Evolutionary conservation across 2,113 vertebrate genomes (phyloP).

Genomic region (Saimiri boliviensis): DNA sequence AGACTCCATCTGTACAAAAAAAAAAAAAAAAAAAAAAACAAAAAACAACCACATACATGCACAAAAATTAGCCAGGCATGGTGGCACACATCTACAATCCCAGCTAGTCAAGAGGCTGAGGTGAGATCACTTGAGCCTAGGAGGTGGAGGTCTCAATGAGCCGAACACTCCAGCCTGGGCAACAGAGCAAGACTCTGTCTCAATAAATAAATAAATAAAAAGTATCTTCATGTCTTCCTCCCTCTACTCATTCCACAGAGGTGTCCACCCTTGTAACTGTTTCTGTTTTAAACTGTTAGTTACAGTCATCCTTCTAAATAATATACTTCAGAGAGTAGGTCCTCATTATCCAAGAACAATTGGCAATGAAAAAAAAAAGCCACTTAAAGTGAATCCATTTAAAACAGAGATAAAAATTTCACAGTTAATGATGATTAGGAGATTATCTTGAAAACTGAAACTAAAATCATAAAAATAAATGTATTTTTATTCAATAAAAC

Average conservation of each 20-base stretch:
- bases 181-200: no score
- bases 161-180: no score
- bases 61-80: no score
- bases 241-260: background rate
- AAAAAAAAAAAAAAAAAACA: no score
- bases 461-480: constrained; percentile 62
- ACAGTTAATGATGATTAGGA: constrained; percentile 40
- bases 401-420: constrained; percentile 39
- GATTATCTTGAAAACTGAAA: constrained; percentile 58
- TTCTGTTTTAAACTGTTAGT: background rate
- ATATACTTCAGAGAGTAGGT: background rate
- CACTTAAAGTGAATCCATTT: constrained; percentile 44
- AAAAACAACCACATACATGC: no score
- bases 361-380: background rate
- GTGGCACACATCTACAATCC: no score
- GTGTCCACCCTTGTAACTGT: background rate
- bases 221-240: background rate
- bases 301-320: background rate
- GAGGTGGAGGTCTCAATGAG: no score
- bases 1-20: no score
- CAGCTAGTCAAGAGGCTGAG: no score
- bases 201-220: background rate
- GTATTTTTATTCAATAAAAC: constrained; percentile 64
- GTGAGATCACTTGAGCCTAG: no score
- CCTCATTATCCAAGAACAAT: background rate